phyloP scores from a whole-genome alignment of 1,140 invertebrate genomes.

The Plectus sambesii region DNA sequence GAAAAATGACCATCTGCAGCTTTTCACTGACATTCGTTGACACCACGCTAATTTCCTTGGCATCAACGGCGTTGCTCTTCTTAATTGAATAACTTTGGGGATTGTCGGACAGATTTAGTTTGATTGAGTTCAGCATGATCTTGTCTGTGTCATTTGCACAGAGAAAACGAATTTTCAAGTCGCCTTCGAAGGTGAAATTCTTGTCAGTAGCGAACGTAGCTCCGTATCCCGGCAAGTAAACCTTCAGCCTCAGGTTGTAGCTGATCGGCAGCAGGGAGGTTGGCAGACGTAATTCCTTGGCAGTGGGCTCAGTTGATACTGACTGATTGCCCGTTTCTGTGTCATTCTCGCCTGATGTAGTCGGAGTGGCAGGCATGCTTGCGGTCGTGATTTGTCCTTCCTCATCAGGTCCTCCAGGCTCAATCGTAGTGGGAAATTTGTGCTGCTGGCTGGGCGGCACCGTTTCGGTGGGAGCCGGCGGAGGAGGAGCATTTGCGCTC shows the following conservation, averaged over 20 bases:
- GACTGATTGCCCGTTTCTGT: no score
- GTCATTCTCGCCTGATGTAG: no score
- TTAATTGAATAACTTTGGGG: conserved; percentile 3
- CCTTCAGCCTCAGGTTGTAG: conserved; percentile 32
- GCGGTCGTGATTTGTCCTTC: no score
- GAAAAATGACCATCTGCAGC: conserved; percentile 29
- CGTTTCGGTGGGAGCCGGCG: no score
- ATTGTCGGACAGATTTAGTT: conserved; percentile 19
- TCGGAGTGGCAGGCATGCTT: no score
- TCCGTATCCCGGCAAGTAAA: conserved; percentile 34
- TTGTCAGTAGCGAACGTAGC: conserved; percentile 22
- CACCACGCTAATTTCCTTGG: conserved; percentile 13
- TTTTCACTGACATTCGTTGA: conserved; percentile 21
- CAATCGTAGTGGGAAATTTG: no score
- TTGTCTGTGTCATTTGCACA: conserved; percentile 20
- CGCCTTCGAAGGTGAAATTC: conserved; percentile 33
- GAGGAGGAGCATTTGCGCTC: no score
- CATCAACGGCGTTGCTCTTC: conserved; percentile 12
- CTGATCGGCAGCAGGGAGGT: conserved; percentile 26
- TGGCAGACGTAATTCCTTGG: conserved; percentile 28
- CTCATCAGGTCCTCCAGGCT: no score
- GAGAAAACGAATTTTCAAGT: conserved; percentile 27
- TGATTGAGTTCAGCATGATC: conserved; percentile 33
- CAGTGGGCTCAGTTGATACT: conserved; percentile 19
- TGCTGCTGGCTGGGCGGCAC: no score